These are phyloP conservation scores for Orchestia grillus DNA, from an alignment of 1,140 invertebrate genomes.

Conservation along the genomic window DNA sequence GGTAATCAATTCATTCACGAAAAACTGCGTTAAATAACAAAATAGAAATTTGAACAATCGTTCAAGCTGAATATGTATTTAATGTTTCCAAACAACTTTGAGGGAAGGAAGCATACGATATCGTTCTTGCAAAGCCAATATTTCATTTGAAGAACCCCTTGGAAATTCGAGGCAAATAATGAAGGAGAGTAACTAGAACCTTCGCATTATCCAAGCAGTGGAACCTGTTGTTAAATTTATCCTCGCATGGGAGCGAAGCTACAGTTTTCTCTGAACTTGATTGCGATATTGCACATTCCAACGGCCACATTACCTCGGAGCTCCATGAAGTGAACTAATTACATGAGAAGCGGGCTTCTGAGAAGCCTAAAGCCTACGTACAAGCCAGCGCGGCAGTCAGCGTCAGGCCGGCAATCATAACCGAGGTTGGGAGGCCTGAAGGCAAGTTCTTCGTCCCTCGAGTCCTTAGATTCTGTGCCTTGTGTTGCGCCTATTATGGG, in stretches of 20 bases:
- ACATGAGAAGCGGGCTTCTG: background rate
- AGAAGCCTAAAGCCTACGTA: background rate
- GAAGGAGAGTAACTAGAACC: background rate
- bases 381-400: background rate
- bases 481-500: slow-evolving; percentile 49
- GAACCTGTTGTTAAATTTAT: background rate
- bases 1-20: no score
- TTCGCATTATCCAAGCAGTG: background rate
- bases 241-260: background rate
- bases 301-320: background rate
- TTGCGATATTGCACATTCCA: background rate
- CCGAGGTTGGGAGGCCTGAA: background rate
- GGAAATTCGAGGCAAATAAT: background rate
- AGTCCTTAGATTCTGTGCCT: slow-evolving; percentile 31
- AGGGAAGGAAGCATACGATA: background rate
- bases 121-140: background rate
- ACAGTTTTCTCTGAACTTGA: background rate
- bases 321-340: background rate
- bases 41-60: background rate
- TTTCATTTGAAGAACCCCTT: background rate
- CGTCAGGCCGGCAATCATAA: slow-evolving; percentile 3
- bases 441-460: background rate
- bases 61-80: background rate
- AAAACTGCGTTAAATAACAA: background rate
- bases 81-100: background rate